Percentiles rank a stretch among this genome's conserved stretches.
These are phyloP conservation scores for Leucophora obtusa DNA, from an alignment of 2,888 invertebrate genomes.

Conservation along the genomic window DNA sequence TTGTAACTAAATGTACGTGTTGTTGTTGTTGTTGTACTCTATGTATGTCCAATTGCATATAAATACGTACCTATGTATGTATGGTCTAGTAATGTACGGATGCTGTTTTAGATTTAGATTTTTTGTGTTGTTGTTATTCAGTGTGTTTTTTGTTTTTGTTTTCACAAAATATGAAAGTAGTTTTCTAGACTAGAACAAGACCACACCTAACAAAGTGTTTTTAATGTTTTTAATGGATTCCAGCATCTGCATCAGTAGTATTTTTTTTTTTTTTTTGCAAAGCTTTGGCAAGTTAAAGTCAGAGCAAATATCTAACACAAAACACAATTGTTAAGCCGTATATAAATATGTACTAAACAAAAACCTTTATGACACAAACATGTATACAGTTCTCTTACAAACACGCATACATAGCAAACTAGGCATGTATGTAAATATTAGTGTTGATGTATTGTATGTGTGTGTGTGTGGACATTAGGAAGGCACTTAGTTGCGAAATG, in stretches of 20 bases:
- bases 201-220: constrained; percentile 73
- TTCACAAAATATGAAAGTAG: constrained; percentile 74
- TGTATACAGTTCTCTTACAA: constrained; percentile 53
- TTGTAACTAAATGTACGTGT: constrained; percentile 9
- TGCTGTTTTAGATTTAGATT: constrained; percentile 63
- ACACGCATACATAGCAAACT: constrained; percentile 11
- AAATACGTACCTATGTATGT: constrained; percentile 4
- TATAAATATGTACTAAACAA: constrained; percentile 17
- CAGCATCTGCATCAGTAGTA: constrained; percentile 64
- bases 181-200: constrained; percentile 75
- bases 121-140: constrained; percentile 23
- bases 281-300: constrained; percentile 58
- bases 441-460: neutral
- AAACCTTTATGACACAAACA: constrained; percentile 60
- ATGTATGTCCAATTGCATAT: neutral
- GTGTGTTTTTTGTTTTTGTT: constrained; percentile 48
- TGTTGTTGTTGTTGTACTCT: constrained; percentile 48
- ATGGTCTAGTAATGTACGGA: constrained; percentile 62
- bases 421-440: constrained; percentile 17
- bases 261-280: constrained; percentile 27
- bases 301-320: constrained; percentile 22
- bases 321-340: constrained; percentile 53
- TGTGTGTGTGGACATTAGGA: neutral
- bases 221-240: constrained; percentile 67
- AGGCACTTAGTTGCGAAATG: too few species aligned